These are phyloP conservation scores for Ceratotherium simum DNA, from an alignment of 2,113 vertebrate species.

Conservation along the genomic window DNA sequence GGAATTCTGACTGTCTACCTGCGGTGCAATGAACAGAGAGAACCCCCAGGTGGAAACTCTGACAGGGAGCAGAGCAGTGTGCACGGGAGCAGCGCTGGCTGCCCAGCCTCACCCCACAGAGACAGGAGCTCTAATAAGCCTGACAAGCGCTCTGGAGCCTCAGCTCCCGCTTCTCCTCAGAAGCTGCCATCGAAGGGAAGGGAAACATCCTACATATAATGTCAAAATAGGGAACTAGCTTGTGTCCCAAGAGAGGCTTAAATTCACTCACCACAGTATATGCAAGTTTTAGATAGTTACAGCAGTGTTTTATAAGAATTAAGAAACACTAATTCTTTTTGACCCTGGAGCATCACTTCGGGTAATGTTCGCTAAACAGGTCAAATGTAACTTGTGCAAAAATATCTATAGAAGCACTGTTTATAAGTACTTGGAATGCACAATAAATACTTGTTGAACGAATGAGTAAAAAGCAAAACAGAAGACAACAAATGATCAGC, in stretches of 20 bases:
- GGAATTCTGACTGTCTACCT: not conserved
- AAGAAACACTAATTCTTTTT: not conserved
- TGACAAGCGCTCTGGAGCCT: not conserved
- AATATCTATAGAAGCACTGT: not conserved
- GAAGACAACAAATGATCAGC: not conserved
- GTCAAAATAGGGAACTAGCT: not conserved
- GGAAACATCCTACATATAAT: no score
- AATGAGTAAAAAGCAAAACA: not conserved
- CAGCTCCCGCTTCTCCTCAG: not conserved
- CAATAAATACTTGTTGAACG: not conserved
- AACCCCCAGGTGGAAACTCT: no score
- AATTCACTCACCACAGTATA: no score
- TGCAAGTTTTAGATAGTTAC: not conserved
- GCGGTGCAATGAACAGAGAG: not conserved
- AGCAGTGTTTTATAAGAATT: not conserved
- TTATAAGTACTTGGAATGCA: not conserved
- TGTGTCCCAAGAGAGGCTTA: not conserved
- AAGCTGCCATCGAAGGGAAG: not conserved
- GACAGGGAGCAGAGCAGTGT: no score
- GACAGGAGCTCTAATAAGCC: no score
- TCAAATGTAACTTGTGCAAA: not conserved
- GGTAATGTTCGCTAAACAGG: not conserved
- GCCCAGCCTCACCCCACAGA: accelerated
- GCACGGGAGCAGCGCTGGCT: accelerated
- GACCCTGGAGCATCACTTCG: not conserved